Evolutionary conservation across 2,113 vertebrate genomes (phyloP).

Genomic region (Anser cygnoides): DNA sequence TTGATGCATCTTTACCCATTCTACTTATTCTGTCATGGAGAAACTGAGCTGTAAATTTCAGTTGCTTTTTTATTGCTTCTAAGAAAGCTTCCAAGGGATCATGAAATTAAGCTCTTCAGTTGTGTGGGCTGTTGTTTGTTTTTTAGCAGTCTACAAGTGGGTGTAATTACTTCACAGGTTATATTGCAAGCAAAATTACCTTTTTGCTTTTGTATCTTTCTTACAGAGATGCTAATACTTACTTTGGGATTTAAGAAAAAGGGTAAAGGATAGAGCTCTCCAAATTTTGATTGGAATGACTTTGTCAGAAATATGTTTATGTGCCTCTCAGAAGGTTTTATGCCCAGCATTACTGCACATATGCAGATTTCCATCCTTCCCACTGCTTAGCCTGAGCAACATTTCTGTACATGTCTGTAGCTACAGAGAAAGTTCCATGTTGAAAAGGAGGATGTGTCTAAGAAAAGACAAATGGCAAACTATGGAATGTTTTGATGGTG

Average conservation of each 20-base stretch:
- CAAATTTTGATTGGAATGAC: neutral
- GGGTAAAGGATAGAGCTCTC: neutral
- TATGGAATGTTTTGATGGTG: neutral
- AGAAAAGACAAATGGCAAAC: neutral
- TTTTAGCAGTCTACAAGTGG: neutral
- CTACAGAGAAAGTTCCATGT: neutral
- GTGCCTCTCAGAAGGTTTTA: neutral
- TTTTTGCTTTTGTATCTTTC: neutral
- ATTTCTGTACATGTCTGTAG: accelerated
- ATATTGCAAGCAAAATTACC: neutral
- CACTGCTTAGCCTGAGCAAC: neutral
- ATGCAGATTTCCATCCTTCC: neutral
- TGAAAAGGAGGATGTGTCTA: neutral
- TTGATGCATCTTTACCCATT: neutral
- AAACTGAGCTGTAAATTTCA: neutral
- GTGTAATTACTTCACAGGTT: neutral
- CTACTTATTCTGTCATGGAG: neutral
- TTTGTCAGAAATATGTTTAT: neutral
- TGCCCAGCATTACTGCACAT: accelerated
- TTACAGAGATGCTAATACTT: neutral
- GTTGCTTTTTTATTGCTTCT: neutral
- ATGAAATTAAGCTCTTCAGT: neutral
- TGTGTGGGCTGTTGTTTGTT: neutral
- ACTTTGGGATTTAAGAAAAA: neutral
- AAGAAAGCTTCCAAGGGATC: neutral